Evolutionary conservation across 53 echinoderm and acorn worm species (phyloP).

Genomic region (Paracentrotus lividus): DNA sequence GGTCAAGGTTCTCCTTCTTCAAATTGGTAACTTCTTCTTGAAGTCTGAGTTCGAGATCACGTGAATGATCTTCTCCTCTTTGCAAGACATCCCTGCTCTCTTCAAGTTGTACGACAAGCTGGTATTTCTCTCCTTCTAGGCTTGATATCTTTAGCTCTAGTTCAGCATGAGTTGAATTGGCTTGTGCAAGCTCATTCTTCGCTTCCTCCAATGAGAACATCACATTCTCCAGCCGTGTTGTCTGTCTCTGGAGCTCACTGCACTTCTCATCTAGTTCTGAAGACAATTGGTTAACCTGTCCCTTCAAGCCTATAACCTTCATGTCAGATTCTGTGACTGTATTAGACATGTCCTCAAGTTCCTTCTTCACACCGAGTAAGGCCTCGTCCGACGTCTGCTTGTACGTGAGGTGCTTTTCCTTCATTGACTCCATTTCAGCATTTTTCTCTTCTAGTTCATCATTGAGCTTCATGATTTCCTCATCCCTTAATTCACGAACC

Average conservation of each 20-base stretch:
- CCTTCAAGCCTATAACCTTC: slow-evolving; percentile 34
- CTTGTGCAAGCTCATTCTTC: slow-evolving; percentile 44
- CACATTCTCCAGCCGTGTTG: slow-evolving; percentile 44
- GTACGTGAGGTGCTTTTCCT: slow-evolving; percentile 8
- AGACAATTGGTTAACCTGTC: slow-evolving; percentile 36
- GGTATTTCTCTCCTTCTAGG: slow-evolving; percentile 50
- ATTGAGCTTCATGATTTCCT: slow-evolving; percentile 69
- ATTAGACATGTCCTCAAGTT: slow-evolving; percentile 38
- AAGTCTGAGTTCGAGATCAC: slow-evolving; percentile 58
- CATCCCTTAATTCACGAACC: slow-evolving; percentile 62
- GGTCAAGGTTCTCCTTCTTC: slow-evolving; percentile 68
- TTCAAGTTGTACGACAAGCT: slow-evolving; percentile 68
- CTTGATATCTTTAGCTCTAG: slow-evolving; percentile 67
- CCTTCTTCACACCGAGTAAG: slow-evolving; percentile 6
- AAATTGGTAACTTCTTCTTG: slow-evolving; percentile 67
- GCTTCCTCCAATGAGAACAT: slow-evolving; percentile 57
- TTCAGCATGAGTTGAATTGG: slow-evolving; percentile 67
- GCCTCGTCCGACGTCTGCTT: slow-evolving; percentile 34
- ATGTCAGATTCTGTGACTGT: slow-evolving; percentile 45
- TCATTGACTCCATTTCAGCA: slow-evolving; percentile 43
- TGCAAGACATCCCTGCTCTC: slow-evolving; percentile 61
- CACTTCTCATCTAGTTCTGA: slow-evolving; percentile 52
- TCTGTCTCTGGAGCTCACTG: slow-evolving; percentile 22
- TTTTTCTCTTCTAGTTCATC: slow-evolving; percentile 69
- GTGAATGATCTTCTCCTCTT: slow-evolving; percentile 49